Conservation (phyloP, 2,113 vertebrate species). For the Python bivittatus region DNA sequence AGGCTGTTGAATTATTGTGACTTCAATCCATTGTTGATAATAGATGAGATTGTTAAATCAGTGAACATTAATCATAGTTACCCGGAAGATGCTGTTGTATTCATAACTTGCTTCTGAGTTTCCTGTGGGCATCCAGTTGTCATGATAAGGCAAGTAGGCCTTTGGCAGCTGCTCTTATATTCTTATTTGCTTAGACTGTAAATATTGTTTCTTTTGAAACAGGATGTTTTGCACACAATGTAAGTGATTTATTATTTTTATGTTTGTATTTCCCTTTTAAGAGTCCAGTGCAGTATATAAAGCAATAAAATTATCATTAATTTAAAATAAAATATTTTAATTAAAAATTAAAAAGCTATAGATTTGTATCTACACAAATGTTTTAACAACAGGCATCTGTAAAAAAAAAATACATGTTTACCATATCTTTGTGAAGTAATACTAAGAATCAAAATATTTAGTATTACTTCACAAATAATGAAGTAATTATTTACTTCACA, state of each 20-base stretch:
- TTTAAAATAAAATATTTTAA: not conserved
- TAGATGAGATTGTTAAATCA: not conserved
- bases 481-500: too few relatives aligned
- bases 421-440: too few relatives aligned
- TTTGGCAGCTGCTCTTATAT: not conserved
- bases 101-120: not conserved
- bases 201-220: not conserved
- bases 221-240: not conserved
- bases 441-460: too few relatives aligned
- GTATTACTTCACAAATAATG: not conserved
- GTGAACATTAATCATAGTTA: not conserved
- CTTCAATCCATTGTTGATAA: not conserved
- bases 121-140: not conserved
- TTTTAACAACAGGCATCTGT: not conserved
- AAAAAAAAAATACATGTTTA: too few relatives aligned
- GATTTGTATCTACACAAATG: not conserved
- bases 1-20: not conserved
- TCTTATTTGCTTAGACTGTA: not conserved
- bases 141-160: not conserved
- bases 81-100: not conserved
- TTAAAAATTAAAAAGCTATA: not conserved
- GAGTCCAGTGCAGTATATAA: not conserved
- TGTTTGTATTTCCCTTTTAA: not conserved
- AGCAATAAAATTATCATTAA: not conserved
- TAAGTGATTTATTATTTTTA: constrained; percentile 1